Base-by-base conservation (phyloP, 1,140 invertebrate genomes). In the Reticulitermes speratus region DNA sequence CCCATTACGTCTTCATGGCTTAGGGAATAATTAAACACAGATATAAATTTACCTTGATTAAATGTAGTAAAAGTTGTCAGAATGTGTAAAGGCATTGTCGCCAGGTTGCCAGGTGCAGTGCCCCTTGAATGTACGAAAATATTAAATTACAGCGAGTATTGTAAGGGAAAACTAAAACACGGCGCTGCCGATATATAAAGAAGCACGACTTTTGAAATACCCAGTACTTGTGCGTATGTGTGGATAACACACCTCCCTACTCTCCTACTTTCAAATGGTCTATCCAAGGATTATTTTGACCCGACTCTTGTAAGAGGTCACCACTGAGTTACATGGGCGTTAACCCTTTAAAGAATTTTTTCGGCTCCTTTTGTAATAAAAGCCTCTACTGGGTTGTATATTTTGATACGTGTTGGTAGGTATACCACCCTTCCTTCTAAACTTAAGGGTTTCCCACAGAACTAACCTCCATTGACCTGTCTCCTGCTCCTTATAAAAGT, bases 311-410 rank as follows among this genome's bases (percentile, higher is more conserved):
- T 75, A 14, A 75, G 65, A 84, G 83, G 83, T 84, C 48, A 84
- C n/a, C 83, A 45, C 83, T 84, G 44, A 5, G 2, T 84, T 84
- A 84, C 32, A 84, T 84, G 83, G 83, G 83, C 83, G 83, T 84
- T 84, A 84, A 44, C 83, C 48, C 83, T 84, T 84, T 84, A 84
- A 44, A 84, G 83, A 75, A n/a, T 84, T 52, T 84, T 84, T 44
- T 84, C 83, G 83, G 83, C 83, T 84, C 83, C 83, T 84, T 84
- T 84, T 45, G 25, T 45, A 84, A 45, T 45, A 84, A 52, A 84
- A 84, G 32, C 83, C n/a, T 75, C 65, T 75, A n/a, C 65, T 75
- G 65, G 32, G 83, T 44, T 84, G 83, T 52, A 84, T 84, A 84
- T 84, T 84, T 84, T 84, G 38, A 84, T 84, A 84, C 25, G 44